A percentile compares a stretch with the other conserved stretches of the same genome.
phyloP scores from a whole-genome alignment of 2,888 invertebrate species.

The Melinaea marsaeus region DNA sequence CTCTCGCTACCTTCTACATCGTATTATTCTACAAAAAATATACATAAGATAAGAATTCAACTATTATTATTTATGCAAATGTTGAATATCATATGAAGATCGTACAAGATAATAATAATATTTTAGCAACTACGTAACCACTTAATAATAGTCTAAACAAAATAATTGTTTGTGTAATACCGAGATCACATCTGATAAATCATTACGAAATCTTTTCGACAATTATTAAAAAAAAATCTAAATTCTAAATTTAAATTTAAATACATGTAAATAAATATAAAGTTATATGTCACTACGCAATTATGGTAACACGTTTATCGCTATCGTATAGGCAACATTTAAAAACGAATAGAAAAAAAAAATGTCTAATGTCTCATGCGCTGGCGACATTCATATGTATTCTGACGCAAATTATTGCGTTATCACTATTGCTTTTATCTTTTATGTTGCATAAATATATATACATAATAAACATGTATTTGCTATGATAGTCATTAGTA shows the following conservation, averaged over 20 bases:
- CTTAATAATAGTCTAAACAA: neutral
- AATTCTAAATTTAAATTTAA: too few species aligned
- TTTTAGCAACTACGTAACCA: neutral
- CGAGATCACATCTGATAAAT: neutral
- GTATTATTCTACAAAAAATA: too few species aligned
- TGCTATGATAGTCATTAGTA: slow-evolving; percentile 11
- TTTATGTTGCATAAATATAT: slow-evolving; percentile 20
- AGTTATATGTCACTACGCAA: too few species aligned
- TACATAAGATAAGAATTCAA: too few species aligned
- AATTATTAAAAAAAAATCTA: neutral
- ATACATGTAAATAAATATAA: too few species aligned
- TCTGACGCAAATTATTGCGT: slow-evolving; percentile 29
- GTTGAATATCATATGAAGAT: too few species aligned
- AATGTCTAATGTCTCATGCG: slow-evolving; percentile 24
- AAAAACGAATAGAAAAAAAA: slow-evolving; percentile 14
- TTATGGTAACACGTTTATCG: too few species aligned
- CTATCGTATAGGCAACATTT: neutral
- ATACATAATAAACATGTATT: neutral
- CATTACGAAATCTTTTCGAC: neutral
- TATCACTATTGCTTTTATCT: slow-evolving; percentile 27
- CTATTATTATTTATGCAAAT: too few species aligned
- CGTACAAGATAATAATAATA: neutral
- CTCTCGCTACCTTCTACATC: too few species aligned
- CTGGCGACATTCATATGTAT: slow-evolving; percentile 20
- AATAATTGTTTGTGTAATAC: neutral